Evolutionary conservation across 2,888 invertebrate species (phyloP).

Genomic region (Mythimna albipuncta): DNA sequence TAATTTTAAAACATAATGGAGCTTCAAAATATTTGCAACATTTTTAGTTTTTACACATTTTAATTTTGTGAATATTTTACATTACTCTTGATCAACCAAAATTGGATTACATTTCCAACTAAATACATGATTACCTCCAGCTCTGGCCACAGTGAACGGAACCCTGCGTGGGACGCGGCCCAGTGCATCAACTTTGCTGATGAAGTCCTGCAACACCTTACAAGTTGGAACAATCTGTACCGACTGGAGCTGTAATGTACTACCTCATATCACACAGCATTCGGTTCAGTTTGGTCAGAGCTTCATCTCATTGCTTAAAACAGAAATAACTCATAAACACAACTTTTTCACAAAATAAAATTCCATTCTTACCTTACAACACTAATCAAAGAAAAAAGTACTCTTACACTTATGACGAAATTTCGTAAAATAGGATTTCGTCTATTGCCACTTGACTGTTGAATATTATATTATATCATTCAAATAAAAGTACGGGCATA

Average conservation of each 20-base stretch:
- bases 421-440: constrained; percentile 40
- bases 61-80: constrained; percentile 42
- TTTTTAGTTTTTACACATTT: constrained; percentile 33
- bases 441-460: constrained; percentile 44
- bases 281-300: not conserved
- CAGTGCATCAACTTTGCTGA: not conserved
- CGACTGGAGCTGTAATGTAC: not conserved
- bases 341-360: constrained; percentile 51
- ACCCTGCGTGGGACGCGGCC: not conserved
- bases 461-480: constrained; percentile 29
- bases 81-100: constrained; percentile 31
- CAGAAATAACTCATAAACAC: constrained; percentile 28
- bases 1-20: constrained; percentile 36
- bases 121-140: constrained; percentile 22
- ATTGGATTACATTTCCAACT: constrained; percentile 33
- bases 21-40: constrained; percentile 35
- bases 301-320: constrained; percentile 27
- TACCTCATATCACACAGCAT: not conserved
- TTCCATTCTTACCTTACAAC: constrained; percentile 49
- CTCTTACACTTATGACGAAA: constrained; percentile 14
- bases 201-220: not conserved
- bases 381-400: constrained; percentile 29
- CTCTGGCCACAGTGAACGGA: not conserved
- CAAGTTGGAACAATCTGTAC: not conserved
- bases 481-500: constrained; percentile 27